A percentile compares a stretch with the other conserved stretches of the same genome.
Evolutionary conservation across 1,140 invertebrate genomes (phyloP).

Genomic region (Phymastichus coffea): DNA sequence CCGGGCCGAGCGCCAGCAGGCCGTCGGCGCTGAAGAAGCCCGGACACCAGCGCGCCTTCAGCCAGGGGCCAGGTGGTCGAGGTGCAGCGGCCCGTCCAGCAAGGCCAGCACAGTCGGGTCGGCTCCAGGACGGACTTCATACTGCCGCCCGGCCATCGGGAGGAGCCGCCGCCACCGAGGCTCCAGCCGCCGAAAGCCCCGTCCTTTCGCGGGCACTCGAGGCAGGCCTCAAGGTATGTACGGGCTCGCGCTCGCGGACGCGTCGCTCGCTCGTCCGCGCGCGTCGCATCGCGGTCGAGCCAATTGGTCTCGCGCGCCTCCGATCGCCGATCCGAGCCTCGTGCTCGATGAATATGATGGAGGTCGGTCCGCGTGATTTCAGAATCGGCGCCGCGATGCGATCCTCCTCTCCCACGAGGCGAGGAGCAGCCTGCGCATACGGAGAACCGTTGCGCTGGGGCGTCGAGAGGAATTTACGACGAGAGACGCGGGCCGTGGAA

Average conservation of each 20-base stretch:
- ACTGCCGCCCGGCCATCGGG: slow-evolving; percentile 72
- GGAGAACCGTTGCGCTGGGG: too few species aligned
- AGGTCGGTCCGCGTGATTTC: too few species aligned
- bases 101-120: slow-evolving; percentile 69
- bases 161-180: slow-evolving; percentile 57
- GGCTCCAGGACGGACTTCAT: slow-evolving; percentile 86
- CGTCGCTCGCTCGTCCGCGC: too few species aligned
- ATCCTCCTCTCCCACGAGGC: too few species aligned
- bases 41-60: slow-evolving; percentile 81
- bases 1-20: slow-evolving; percentile 37
- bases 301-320: too few species aligned
- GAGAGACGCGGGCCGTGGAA: too few species aligned
- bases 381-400: too few species aligned
- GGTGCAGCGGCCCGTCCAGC: slow-evolving; percentile 46
- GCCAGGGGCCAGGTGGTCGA: slow-evolving; percentile 81
- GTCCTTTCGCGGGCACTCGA: slow-evolving; percentile 57
- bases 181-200: slow-evolving; percentile 51
- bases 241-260: background rate
- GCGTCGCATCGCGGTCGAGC: too few species aligned
- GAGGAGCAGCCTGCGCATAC: too few species aligned
- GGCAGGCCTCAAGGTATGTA: slow-evolving; percentile 59
- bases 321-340: too few species aligned
- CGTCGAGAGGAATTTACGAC: too few species aligned
- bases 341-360: too few species aligned
- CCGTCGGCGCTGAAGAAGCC: slow-evolving; percentile 70